Conservation (phyloP, 2,797 vertebrate species). For the Simalia tracyae region DNA sequence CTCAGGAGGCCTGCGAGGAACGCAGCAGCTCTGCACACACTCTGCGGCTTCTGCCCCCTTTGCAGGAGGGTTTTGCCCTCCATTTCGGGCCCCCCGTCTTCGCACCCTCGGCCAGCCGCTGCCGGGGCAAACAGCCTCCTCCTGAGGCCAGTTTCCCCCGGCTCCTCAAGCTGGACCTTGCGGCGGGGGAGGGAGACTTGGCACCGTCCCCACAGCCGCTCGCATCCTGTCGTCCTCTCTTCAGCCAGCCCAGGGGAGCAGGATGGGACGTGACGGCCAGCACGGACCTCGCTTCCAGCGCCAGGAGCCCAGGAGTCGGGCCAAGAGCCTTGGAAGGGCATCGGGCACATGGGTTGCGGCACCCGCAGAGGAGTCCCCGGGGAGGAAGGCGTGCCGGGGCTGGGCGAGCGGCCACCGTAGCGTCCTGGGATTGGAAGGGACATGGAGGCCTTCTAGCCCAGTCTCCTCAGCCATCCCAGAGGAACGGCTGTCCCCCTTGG, state of each 20-base stretch:
- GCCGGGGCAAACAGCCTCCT: constrained; percentile 81
- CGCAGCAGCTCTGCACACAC: background rate
- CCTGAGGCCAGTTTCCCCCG: constrained; percentile 74
- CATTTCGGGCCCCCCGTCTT: background rate
- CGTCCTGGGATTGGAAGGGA: background rate
- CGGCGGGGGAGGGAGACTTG: constrained; percentile 68
- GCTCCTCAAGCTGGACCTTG: constrained; percentile 65
- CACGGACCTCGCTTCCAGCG: constrained; percentile 74
- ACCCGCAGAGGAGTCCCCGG: background rate
- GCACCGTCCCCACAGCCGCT: constrained; percentile 73
- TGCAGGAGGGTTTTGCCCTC: background rate
- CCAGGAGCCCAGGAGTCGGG: constrained; percentile 70
- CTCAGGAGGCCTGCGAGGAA: background rate
- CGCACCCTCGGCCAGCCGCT: constrained; percentile 69
- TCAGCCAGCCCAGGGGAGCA: constrained; percentile 72
- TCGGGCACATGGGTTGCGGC: background rate
- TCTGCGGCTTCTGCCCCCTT: background rate
- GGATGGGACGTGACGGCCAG: constrained; percentile 82
- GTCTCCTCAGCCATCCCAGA: background rate
- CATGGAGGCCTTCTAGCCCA: background rate
- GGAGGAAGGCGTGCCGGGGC: too few species aligned
- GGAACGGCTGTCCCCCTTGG: background rate
- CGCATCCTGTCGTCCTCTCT: constrained; percentile 81
- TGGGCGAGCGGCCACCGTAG: too few species aligned
- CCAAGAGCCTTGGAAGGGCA: constrained; percentile 40